These are phyloP conservation scores for Empidonax alnorum DNA, from an alignment of 2,113 vertebrate species.

Conservation along the genomic window DNA sequence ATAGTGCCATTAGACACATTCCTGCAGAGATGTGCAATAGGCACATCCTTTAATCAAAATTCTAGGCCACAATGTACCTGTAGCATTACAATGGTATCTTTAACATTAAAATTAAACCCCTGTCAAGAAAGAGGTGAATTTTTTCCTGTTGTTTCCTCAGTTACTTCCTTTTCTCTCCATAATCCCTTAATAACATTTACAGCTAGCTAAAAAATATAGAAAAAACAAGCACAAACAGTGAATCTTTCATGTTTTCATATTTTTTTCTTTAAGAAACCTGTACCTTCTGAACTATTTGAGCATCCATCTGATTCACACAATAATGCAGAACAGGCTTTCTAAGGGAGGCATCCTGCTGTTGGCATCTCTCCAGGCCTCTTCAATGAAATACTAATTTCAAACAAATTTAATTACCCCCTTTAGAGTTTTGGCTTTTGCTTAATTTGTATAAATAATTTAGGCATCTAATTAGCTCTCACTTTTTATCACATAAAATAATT, in stretches of 20 bases:
- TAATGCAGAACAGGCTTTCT: neutral
- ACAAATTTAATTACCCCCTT: conserved; percentile 53
- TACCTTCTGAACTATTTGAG: neutral
- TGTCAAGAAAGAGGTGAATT: neutral
- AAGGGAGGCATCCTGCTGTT: neutral
- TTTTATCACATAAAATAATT: conserved; percentile 54
- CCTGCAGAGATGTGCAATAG: neutral
- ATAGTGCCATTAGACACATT: neutral
- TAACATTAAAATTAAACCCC: neutral
- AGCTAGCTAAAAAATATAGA: neutral
- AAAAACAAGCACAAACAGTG: neutral
- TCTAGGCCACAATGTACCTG: neutral
- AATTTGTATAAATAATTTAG: conserved; percentile 61
- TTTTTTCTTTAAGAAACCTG: neutral
- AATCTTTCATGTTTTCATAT: neutral
- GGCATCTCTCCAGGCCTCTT: conserved; percentile 41
- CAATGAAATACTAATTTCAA: conserved; percentile 50
- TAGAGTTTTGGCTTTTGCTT: conserved; percentile 50
- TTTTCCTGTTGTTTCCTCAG: neutral
- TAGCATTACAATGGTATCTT: neutral
- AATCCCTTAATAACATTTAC: neutral
- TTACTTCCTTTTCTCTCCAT: neutral
- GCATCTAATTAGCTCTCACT: conserved; percentile 47
- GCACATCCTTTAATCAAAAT: neutral
- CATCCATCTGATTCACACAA: neutral